Evolutionary conservation across 2,888 invertebrate genomes (phyloP).

Genomic region (Theretra japonica): DNA sequence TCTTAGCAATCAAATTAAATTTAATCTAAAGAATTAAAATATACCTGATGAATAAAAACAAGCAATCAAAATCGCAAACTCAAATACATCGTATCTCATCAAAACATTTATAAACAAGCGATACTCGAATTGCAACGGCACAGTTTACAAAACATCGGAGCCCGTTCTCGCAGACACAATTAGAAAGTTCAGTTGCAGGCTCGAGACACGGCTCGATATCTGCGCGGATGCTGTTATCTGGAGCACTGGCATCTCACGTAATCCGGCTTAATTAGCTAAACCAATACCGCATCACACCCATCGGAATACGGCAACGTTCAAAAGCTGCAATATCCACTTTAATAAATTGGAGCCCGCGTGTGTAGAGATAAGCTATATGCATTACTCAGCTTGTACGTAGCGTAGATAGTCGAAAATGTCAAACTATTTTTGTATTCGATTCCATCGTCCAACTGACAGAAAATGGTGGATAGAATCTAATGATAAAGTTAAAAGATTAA

Average conservation of each 20-base stretch:
- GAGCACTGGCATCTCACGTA: constrained; percentile 57
- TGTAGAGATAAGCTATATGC: too few relatives aligned
- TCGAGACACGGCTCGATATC: constrained; percentile 52
- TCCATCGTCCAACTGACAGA: too few relatives aligned
- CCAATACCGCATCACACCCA: constrained; percentile 58
- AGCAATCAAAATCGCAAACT: not conserved
- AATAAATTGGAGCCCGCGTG: not conserved
- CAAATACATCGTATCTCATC: not conserved
- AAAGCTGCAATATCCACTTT: constrained; percentile 1
- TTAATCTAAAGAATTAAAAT: too few relatives aligned
- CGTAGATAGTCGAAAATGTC: too few relatives aligned
- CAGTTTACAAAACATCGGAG: constrained; percentile 42
- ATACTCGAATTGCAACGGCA: constrained; percentile 32
- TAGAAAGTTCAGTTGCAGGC: constrained; percentile 53
- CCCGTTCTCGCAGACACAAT: constrained; percentile 57
- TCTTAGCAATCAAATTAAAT: too few relatives aligned
- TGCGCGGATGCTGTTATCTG: constrained; percentile 55
- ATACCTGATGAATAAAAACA: too few relatives aligned
- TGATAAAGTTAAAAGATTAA: too few relatives aligned
- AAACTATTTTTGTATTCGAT: too few relatives aligned
- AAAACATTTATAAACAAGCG: constrained; percentile 28
- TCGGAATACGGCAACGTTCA: not conserved
- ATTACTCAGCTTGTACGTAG: too few relatives aligned
- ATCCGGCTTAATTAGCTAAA: constrained; percentile 71
- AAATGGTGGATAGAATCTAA: too few relatives aligned